Conservation (phyloP, 1,140 invertebrate species). For the Sarcophaga bullata region DNA sequence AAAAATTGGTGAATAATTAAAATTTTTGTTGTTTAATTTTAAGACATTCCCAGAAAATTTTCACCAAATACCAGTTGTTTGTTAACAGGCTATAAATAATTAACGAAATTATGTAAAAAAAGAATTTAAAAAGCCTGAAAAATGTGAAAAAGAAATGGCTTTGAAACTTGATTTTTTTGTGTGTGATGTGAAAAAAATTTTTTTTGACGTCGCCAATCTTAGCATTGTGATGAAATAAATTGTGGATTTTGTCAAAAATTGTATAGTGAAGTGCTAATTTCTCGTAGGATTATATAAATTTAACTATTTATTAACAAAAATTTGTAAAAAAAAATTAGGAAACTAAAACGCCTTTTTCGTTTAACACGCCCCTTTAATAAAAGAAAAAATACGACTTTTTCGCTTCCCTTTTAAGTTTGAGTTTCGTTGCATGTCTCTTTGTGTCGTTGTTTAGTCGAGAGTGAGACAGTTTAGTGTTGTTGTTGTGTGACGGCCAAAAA, state of each 20-base stretch:
- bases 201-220: slow-evolving; percentile 31
- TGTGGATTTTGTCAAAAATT: slow-evolving; percentile 6
- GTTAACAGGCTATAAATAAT: neutral
- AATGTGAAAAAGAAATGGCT: slow-evolving; percentile 38
- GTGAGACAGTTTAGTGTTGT: neutral
- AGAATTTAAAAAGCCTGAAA: slow-evolving; percentile 21
- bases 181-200: slow-evolving; percentile 36
- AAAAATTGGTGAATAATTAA: slow-evolving; percentile 58
- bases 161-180: slow-evolving; percentile 37
- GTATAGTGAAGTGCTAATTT: neutral
- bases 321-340: neutral
- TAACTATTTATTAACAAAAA: neutral
- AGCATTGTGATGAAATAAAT: slow-evolving; percentile 34
- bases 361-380: slow-evolving; percentile 34
- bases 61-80: neutral
- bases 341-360: slow-evolving; percentile 31
- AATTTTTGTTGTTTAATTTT: slow-evolving; percentile 46
- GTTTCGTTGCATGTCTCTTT: slow-evolving; percentile 38
- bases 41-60: slow-evolving; percentile 28
- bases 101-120: neutral
- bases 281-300: neutral
- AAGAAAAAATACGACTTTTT: slow-evolving; percentile 9
- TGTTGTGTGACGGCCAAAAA: slow-evolving; percentile 20
- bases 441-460: slow-evolving; percentile 20
- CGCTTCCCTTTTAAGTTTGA: slow-evolving; percentile 29